phyloP scores from a whole-genome alignment of 2,888 invertebrate species.

The Sabatieria punctata region DNA sequence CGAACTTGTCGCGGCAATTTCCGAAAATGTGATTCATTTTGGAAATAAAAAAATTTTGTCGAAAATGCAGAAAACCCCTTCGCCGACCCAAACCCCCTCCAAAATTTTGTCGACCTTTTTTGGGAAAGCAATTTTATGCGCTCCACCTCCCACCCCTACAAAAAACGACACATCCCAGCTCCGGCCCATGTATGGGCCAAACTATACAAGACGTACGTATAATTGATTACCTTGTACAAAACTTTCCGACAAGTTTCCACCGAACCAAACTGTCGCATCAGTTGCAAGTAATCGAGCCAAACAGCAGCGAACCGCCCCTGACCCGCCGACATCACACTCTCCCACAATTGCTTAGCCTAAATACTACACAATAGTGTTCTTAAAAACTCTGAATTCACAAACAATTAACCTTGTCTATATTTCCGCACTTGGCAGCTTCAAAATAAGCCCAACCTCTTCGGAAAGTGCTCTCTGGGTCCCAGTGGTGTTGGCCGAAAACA shows the following conservation, averaged over 20 bases:
- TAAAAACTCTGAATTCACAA: background rate
- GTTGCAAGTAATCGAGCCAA: slow-evolving; percentile 49
- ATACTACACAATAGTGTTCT: slow-evolving; percentile 7
- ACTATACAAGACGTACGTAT: no score
- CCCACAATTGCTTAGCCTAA: slow-evolving; percentile 47
- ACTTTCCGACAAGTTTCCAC: slow-evolving; percentile 45
- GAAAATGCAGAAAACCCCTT: no score
- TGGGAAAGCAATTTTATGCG: no score
- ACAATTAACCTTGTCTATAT: slow-evolving; percentile 14
- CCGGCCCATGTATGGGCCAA: no score
- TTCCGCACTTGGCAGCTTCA: slow-evolving; percentile 12
- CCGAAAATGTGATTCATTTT: no score
- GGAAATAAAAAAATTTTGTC: no score
- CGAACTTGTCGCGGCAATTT: no score
- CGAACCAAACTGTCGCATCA: slow-evolving; percentile 50
- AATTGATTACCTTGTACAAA: slow-evolving; percentile 13
- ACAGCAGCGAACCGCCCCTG: slow-evolving; percentile 40
- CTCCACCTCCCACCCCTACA: no score
- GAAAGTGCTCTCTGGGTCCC: slow-evolving; percentile 16
- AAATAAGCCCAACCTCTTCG: slow-evolving; percentile 21
- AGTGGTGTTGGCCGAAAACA: slow-evolving; percentile 6
- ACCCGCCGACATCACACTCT: slow-evolving; percentile 43
- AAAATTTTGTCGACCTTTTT: no score
- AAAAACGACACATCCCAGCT: no score
- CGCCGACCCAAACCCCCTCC: no score